Base-by-base conservation (phyloP, 2,797 vertebrate genomes). In the Argya squamiceps region DNA sequence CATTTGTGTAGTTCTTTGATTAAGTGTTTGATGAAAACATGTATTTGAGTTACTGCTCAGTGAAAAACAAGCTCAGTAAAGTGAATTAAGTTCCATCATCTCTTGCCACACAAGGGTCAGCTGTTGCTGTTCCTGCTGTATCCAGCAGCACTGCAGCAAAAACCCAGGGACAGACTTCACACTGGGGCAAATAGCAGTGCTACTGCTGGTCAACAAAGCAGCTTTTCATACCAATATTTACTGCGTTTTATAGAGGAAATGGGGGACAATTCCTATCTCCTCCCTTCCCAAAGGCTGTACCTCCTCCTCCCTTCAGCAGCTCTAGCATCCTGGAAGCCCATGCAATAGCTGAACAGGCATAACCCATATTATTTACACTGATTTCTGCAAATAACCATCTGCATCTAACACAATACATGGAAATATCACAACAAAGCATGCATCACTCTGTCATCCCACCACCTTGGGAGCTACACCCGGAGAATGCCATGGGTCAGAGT, bases 1-100 rank as follows among this genome's bases (percentile, higher is more conserved):
- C 68, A 64, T 76, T 69, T 82, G 18, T 55, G 79, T 65, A 79
- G 78, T 60, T 83, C 84, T 92, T 85, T 86, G 88, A 85, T 90
- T 84, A 89, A 88, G 86, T 39, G 37, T 63, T 80, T 85, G 71
- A 87, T 36, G 71, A 79, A 94, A 91, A 92, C 59, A 50, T 4
- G 16, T 49, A 76, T 82, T 92, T 82, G 52, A 62, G 44, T 37
- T 87, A 64, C 80, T 36, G 55, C 46, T 88, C 65, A 46, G 37
- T 63, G 52, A 70, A 91, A 88, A 76, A 32, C 47, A 74, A 55
- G 60, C 65, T 90, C 74, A 50, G 70, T 73, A n/a, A 59, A 73
- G 77, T 19, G 34, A 83, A 80, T 64, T 50, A 34, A 41, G 62
- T 56, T 89, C 82, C 17, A 1, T 29, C 82, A 49, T 22, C 68